These are phyloP conservation scores for Aphrophora alni DNA, from an alignment of 2,888 invertebrate species.

Conservation along the genomic window DNA sequence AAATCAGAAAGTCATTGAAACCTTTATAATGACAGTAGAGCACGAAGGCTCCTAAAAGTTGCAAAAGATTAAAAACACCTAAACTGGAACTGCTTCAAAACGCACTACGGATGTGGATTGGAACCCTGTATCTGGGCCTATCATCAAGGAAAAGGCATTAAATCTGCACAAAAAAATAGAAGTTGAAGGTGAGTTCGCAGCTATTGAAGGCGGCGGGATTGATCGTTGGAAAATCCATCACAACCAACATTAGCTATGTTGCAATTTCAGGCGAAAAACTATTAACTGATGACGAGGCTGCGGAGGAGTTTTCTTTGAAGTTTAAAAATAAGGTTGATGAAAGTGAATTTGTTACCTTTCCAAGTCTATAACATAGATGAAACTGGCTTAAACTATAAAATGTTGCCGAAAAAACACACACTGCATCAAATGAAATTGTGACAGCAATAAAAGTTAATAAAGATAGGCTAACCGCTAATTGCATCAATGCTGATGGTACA, in stretches of 20 bases:
- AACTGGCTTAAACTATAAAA: background rate
- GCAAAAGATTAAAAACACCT: constrained; percentile 27
- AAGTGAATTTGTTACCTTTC: constrained; percentile 19
- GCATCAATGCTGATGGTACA: background rate
- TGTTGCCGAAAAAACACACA: background rate
- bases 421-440: background rate
- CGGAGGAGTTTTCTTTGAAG: too few relatives aligned
- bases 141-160: constrained; percentile 5
- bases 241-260: constrained; percentile 33
- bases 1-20: constrained; percentile 36
- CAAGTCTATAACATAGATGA: constrained; percentile 40
- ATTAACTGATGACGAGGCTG: too few relatives aligned
- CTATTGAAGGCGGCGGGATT: too few relatives aligned
- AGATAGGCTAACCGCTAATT: background rate
- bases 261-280: constrained; percentile 39
- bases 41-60: constrained; percentile 29
- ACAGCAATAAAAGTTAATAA: background rate
- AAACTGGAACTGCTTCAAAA: constrained; percentile 25
- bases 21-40: constrained; percentile 27
- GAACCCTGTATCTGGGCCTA: too few relatives aligned
- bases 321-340: too few relatives aligned
- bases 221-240: constrained; percentile 36
- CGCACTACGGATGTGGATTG: too few relatives aligned
- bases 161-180: constrained; percentile 40
- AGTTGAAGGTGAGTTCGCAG: constrained; percentile 25